A percentile compares a stretch with the other conserved stretches of the same genome.
Conservation (phyloP, 2,113 vertebrate genomes). For the Hyaena hyaena region DNA sequence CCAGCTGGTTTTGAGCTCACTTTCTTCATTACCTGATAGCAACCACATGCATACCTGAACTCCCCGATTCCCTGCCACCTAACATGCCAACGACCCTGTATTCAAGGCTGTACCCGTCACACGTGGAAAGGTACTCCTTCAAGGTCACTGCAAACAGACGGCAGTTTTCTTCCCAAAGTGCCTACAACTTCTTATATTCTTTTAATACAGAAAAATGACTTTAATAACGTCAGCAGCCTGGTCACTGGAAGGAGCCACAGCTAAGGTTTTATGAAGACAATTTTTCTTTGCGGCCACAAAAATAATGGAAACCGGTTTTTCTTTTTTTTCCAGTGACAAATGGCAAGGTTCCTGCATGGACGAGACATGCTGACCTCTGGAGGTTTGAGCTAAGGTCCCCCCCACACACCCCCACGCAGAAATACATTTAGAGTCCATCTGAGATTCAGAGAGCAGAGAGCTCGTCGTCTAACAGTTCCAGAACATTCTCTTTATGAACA, state of each 20-base stretch:
- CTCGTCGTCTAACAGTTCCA: neutral
- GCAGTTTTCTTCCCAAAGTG: slow-evolving; percentile 50
- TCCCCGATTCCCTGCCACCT: neutral
- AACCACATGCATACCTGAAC: neutral
- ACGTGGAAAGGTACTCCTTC: slow-evolving; percentile 39
- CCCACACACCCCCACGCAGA: neutral
- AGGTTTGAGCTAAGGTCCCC: neutral
- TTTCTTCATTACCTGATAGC: neutral
- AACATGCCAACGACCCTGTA: slow-evolving; percentile 27
- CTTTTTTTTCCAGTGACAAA: neutral
- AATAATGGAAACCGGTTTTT: slow-evolving; percentile 46
- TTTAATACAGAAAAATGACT: slow-evolving; percentile 76
- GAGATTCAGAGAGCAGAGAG: neutral
- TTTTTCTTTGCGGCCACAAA: slow-evolving; percentile 67
- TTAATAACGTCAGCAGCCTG: slow-evolving; percentile 68
- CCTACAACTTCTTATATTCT: slow-evolving; percentile 49
- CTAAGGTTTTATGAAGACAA: slow-evolving; percentile 73
- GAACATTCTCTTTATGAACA: neutral
- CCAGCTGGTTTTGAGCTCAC: neutral
- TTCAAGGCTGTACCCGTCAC: neutral
- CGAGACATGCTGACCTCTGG: slow-evolving; percentile 5
- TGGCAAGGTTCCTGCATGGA: slow-evolving; percentile 28
- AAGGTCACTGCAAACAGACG: neutral
- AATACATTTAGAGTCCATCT: slow-evolving; percentile 12
- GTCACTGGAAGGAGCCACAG: slow-evolving; percentile 43